Conservation (phyloP, 2,113 vertebrate genomes). For the Bos javanicus region DNA sequence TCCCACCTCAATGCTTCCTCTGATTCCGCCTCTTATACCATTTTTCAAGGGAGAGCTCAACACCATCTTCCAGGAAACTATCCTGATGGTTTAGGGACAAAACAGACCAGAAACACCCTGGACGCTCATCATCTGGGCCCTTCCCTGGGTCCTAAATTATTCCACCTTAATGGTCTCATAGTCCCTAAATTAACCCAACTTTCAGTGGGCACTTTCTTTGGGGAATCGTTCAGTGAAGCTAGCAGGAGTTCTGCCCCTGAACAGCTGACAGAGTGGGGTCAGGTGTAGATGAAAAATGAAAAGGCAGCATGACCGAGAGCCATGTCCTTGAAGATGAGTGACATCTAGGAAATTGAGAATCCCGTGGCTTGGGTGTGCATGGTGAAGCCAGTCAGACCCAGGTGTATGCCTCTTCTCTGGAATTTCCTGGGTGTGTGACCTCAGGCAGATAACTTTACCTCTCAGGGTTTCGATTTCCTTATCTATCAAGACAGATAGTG, state of each 20-base stretch:
- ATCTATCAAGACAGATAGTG: background rate
- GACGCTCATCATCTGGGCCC: no score
- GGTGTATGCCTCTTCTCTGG: background rate
- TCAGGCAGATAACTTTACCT: background rate
- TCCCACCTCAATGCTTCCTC: background rate
- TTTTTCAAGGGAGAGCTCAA: background rate
- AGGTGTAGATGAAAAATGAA: background rate
- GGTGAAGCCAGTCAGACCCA: background rate
- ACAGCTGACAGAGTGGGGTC: background rate
- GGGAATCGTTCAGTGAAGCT: background rate
- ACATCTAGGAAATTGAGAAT: background rate
- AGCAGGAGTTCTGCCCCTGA: background rate
- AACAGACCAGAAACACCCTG: background rate
- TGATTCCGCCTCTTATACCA: background rate
- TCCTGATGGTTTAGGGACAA: background rate
- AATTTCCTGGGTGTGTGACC: background rate
- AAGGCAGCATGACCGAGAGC: background rate
- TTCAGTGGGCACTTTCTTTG: background rate
- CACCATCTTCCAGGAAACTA: background rate
- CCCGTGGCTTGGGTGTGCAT: no score
- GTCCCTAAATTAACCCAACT: background rate
- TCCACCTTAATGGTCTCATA: background rate
- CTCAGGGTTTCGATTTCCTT: background rate
- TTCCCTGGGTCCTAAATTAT: background rate
- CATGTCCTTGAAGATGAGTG: background rate